Conservation (phyloP, 2,888 invertebrate genomes). For the Eremobia ochroleuca region DNA sequence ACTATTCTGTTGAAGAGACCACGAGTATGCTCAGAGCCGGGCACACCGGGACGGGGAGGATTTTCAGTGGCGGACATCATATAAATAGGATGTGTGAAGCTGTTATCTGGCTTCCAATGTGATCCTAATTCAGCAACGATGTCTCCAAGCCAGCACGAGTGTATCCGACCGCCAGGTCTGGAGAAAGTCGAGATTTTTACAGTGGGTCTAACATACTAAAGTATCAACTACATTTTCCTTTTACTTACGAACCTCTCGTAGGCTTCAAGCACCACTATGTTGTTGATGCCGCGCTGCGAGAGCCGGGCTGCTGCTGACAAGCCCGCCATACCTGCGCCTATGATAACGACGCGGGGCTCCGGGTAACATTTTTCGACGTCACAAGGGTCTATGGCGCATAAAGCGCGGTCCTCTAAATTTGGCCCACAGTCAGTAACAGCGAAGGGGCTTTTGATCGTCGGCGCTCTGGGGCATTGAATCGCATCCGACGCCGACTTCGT, state of each 20-base stretch:
- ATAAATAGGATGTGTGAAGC: conserved; percentile 90
- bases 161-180: conserved; percentile 95
- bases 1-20: conserved; percentile 92
- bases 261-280: conserved; percentile 94
- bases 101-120: conserved; percentile 92
- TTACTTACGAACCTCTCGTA: conserved; percentile 91
- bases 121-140: conserved; percentile 94
- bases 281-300: conserved; percentile 92
- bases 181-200: conserved; percentile 61
- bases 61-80: conserved; percentile 92
- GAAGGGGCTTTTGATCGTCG: conserved; percentile 65
- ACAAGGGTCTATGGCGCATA: conserved; percentile 80
- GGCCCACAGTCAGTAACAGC: conserved; percentile 77
- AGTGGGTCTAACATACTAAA: background rate
- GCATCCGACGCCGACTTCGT: conserved; percentile 40
- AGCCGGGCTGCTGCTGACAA: conserved; percentile 94
- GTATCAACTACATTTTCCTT: background rate
- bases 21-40: conserved; percentile 88
- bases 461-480: conserved; percentile 63
- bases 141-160: conserved; percentile 94
- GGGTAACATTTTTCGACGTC: conserved; percentile 78
- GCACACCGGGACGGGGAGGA: conserved; percentile 90
- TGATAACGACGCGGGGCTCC: conserved; percentile 93
- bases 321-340: conserved; percentile 96
- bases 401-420: conserved; percentile 81